Evolutionary conservation across 2,797 vertebrate genomes (phyloP).

Genomic region (Pseudomugil gertrudae): DNA sequence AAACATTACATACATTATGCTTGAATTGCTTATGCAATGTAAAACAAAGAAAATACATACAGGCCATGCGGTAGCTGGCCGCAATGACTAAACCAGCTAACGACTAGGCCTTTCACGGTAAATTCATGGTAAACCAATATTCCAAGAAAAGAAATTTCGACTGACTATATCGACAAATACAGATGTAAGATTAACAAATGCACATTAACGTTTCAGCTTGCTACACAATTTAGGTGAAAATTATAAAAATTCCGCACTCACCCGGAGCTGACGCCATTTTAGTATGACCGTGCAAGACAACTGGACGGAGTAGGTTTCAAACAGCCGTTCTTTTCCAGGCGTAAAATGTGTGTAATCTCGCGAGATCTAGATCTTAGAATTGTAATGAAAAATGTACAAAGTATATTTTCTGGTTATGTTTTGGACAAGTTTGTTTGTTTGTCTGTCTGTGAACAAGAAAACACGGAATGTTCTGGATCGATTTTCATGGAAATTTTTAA

Average conservation of each 20-base stretch:
- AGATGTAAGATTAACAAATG: rapidly evolving
- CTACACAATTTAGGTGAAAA: not conserved
- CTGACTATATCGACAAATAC: rapidly evolving
- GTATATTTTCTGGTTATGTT: too few relatives aligned
- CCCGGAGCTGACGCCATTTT: slow-evolving; percentile 49
- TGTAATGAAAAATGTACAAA: too few relatives aligned
- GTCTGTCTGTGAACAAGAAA: too few relatives aligned
- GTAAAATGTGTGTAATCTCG: slow-evolving; percentile 9
- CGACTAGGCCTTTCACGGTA: slow-evolving; percentile 35
- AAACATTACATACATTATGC: rapidly evolving
- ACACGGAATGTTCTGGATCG: too few relatives aligned
- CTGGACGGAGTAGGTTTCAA: not conserved
- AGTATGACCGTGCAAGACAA: slow-evolving; percentile 6
- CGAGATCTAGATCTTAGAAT: slow-evolving; percentile 3
- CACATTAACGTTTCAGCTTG: rapidly evolving
- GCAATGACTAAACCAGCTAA: slow-evolving; percentile 9
- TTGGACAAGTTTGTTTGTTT: too few relatives aligned
- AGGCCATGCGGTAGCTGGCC: not conserved
- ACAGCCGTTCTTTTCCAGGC: not conserved
- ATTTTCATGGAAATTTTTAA: too few relatives aligned
- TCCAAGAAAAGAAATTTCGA: not conserved
- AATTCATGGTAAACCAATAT: not conserved
- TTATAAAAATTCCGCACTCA: not conserved
- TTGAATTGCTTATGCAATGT: rapidly evolving
- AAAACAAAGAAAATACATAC: not conserved